Percentiles rank a stretch among this genome's conserved stretches.
phyloP scores from a whole-genome alignment of 2,888 invertebrate species.

The Physocephala rufipes region DNA sequence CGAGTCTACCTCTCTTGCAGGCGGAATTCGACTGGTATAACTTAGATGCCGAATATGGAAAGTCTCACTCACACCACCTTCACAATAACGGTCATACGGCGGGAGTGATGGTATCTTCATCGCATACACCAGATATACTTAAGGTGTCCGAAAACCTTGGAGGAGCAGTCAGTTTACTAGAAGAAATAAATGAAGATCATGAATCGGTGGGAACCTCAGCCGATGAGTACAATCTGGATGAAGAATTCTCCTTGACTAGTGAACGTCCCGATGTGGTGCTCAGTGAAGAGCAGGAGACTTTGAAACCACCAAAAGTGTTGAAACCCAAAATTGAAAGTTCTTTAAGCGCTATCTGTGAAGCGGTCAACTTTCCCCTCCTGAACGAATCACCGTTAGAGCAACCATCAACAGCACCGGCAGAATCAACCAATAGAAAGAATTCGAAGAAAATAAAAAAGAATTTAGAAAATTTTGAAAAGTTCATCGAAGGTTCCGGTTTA shows the following conservation, averaged over 20 bases:
- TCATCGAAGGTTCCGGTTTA: conserved; percentile 61
- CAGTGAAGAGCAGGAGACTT: conserved; percentile 37
- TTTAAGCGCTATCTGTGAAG: conserved; percentile 38
- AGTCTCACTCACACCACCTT: conserved; percentile 40
- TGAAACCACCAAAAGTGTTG: conserved; percentile 3
- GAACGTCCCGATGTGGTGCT: conserved; percentile 39
- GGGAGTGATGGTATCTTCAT: conserved; percentile 33
- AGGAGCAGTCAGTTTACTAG: conserved; percentile 46
- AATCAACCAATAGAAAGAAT: conserved; percentile 40
- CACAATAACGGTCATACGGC: background rate
- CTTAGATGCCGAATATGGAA: conserved; percentile 64
- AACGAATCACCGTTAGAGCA: conserved; percentile 30
- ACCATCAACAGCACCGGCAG: background rate
- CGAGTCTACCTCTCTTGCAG: conserved; percentile 60
- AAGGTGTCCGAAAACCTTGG: conserved; percentile 49
- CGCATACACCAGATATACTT: conserved; percentile 49
- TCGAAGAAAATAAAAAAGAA: conserved; percentile 55
- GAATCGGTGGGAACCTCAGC: conserved; percentile 52
- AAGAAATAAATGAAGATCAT: conserved; percentile 56
- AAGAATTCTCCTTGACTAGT: conserved; percentile 56
- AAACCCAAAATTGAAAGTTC: background rate
- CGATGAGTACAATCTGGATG: conserved; percentile 64
- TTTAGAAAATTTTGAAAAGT: conserved; percentile 60
- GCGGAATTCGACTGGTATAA: conserved; percentile 67
- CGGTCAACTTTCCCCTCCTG: conserved; percentile 41